Evolutionary conservation across 2,797 vertebrate genomes (phyloP).

Genomic region (Toxotes lorentzi): DNA sequence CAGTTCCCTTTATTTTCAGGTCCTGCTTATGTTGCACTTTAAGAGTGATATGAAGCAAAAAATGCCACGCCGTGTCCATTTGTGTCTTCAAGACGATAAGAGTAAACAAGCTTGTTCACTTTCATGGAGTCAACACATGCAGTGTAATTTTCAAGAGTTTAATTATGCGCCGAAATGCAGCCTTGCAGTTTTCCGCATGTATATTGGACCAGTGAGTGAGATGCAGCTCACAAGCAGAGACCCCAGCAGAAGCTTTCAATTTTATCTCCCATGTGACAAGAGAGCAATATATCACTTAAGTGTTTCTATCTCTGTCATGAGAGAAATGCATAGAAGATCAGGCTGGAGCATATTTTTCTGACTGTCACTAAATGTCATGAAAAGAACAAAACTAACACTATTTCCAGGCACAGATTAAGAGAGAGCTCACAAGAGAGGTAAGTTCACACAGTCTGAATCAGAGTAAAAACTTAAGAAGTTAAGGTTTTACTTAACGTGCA

Average conservation of each 20-base stretch:
- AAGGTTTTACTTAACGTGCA: constrained; percentile 1
- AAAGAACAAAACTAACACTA: not conserved
- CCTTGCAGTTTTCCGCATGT: constrained; percentile 13
- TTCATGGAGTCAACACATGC: constrained; percentile 15
- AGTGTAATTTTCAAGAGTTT: not conserved
- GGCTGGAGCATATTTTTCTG: too few species aligned
- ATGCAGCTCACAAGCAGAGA: constrained; percentile 17
- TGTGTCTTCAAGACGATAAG: constrained; percentile 3
- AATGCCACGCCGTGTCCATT: not conserved
- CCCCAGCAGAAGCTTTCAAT: constrained; percentile 21
- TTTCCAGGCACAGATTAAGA: too few species aligned
- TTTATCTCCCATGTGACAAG: constrained; percentile 1
- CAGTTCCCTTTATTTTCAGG: constrained; percentile 16
- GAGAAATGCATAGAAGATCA: not conserved
- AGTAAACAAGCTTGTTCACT: constrained; percentile 17
- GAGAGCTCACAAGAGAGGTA: not conserved
- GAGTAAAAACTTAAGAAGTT: not conserved
- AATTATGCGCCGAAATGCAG: constrained; percentile 22
- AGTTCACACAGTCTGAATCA: constrained; percentile 14
- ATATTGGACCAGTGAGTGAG: not conserved
- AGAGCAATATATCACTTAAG: not conserved
- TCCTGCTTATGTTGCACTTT: constrained; percentile 32
- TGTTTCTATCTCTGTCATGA: not conserved
- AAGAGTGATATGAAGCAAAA: constrained; percentile 10
- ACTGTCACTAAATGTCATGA: not conserved